Evolutionary conservation across 2,888 invertebrate species (phyloP).

Genomic region (Xestia sexstrigata): DNA sequence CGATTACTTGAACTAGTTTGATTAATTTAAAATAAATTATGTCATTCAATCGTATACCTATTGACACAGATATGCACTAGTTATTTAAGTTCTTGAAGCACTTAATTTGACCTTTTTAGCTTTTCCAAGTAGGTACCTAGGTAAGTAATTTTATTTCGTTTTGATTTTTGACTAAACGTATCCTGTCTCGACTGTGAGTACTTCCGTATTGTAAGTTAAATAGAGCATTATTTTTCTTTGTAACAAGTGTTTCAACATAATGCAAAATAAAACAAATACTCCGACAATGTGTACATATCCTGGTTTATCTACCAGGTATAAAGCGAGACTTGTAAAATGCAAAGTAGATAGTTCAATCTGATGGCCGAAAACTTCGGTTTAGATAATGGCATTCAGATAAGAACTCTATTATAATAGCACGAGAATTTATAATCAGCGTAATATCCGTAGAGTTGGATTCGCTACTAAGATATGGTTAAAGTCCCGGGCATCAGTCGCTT

Average conservation of each 20-base stretch:
- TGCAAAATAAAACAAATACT: constrained; percentile 16
- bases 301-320: constrained; percentile 17
- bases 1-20: constrained; percentile 48
- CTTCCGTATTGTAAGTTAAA: constrained; percentile 8
- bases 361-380: constrained; percentile 14
- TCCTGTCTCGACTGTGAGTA: not conserved
- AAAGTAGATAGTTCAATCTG: constrained; percentile 7
- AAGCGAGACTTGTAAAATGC: constrained; percentile 3
- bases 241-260: constrained; percentile 27
- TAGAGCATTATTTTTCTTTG: constrained; percentile 5
- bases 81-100: constrained; percentile 45
- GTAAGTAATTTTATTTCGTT: not conserved
- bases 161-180: constrained; percentile 3
- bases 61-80: constrained; percentile 53
- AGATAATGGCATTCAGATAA: constrained; percentile 27
- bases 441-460: constrained; percentile 25
- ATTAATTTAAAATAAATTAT: constrained; percentile 42
- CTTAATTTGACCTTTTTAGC: constrained; percentile 18
- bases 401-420: constrained; percentile 25
- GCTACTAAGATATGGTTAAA: constrained; percentile 43
- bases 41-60: constrained; percentile 49
- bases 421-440: constrained; percentile 31
- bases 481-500: constrained; percentile 44
- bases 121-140: too few species aligned
- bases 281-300: not conserved